Percentiles rank a stretch among this genome's conserved stretches.
These are phyloP conservation scores for Phylloscopus trochiloides DNA, from an alignment of 2,113 vertebrate genomes.

Conservation along the genomic window DNA sequence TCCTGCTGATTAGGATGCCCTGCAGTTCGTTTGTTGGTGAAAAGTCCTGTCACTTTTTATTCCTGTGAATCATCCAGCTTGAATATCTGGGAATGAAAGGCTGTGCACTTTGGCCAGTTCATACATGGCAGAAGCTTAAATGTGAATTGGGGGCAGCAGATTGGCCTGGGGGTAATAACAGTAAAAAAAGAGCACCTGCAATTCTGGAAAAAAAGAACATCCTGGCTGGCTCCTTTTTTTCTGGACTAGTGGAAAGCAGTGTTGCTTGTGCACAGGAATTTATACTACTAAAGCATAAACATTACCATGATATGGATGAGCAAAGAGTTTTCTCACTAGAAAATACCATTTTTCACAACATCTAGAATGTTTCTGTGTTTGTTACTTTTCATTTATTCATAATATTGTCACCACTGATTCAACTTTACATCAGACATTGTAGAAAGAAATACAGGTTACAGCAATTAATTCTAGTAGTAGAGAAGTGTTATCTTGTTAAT, in stretches of 20 bases:
- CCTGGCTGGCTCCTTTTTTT: neutral
- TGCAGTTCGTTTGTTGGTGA: neutral
- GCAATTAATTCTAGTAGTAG: neutral
- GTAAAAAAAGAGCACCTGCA: neutral
- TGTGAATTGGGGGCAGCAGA: neutral
- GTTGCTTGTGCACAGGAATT: neutral
- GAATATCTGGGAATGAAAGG: neutral
- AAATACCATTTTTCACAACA: neutral
- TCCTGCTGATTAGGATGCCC: neutral
- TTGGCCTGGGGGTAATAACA: neutral
- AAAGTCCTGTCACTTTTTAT: slow-evolving; percentile 38
- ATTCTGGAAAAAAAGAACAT: neutral
- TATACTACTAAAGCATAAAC: neutral
- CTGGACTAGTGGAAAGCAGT: neutral
- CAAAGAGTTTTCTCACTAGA: neutral
- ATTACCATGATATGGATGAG: neutral
- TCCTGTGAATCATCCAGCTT: neutral
- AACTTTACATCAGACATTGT: neutral
- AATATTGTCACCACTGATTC: neutral
- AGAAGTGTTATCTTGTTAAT: neutral
- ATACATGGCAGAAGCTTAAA: neutral
- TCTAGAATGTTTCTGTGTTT: neutral
- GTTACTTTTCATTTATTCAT: neutral
- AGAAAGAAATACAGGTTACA: neutral
- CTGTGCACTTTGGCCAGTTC: neutral